Evolutionary conservation across 2,113 vertebrate species (phyloP).

Genomic region (Pao palembangensis): DNA sequence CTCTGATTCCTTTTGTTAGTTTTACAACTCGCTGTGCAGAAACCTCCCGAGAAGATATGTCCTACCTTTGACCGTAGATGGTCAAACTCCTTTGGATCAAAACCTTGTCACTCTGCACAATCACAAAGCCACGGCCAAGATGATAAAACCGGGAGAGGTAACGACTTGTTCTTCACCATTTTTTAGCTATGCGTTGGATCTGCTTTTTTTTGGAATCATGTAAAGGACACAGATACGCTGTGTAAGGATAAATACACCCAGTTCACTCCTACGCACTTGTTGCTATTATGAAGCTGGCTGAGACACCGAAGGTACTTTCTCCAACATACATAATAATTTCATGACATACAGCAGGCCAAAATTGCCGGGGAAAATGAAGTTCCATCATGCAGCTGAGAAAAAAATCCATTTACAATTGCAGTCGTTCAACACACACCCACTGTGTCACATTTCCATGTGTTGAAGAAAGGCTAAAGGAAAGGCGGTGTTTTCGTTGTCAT

Average conservation of each 20-base stretch:
- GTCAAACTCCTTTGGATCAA: conserved; percentile 68
- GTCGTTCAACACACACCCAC: background rate
- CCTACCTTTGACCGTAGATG: conserved; percentile 78
- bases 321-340: conserved; percentile 33
- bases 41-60: conserved; percentile 86
- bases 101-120: conserved; percentile 78
- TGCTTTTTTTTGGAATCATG: conserved; percentile 4
- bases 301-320: conserved; percentile 34
- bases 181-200: conserved; percentile 14
- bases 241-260: conserved; percentile 35
- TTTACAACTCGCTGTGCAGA: conserved; percentile 74
- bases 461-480: conserved; percentile 30
- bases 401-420: background rate
- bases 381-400: background rate
- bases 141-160: conserved; percentile 77
- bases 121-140: conserved; percentile 78
- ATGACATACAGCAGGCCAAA: conserved; percentile 18
- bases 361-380: too few species aligned
- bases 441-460: conserved; percentile 5
- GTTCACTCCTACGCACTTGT: conserved; percentile 35
- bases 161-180: conserved; percentile 1
- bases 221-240: conserved; percentile 16
- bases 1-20: conserved; percentile 63
- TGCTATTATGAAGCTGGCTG: conserved; percentile 44
- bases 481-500: conserved; percentile 46